A percentile compares a stretch with the other conserved stretches of the same genome.
Conservation (phyloP, 2,113 vertebrate species). For the Rhabdornis inornatus region DNA sequence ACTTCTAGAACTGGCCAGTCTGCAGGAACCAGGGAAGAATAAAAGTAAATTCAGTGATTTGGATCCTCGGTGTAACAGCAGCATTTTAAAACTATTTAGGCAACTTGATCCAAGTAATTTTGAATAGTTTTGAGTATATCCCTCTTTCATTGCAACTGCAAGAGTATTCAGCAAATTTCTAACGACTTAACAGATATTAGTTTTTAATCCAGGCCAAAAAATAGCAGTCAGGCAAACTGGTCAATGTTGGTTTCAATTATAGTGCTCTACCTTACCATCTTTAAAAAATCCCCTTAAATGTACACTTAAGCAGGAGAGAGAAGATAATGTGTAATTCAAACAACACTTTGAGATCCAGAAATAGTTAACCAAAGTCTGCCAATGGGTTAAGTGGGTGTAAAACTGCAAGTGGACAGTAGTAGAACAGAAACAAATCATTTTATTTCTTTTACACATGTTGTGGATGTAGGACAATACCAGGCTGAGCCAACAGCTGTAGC, state of each 20-base stretch:
- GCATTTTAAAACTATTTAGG: not conserved
- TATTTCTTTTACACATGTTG: not conserved
- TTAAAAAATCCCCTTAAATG: not conserved
- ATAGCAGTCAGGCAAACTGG: not conserved
- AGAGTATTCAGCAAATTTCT: not conserved
- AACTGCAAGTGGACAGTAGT: not conserved
- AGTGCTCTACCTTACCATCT: not conserved
- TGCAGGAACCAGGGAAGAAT: not conserved
- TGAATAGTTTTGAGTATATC: not conserved
- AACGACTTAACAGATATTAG: not conserved
- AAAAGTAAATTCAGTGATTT: not conserved
- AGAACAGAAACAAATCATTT: rapidly evolving
- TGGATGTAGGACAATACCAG: not conserved
- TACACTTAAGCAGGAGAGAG: not conserved
- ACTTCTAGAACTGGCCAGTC: not conserved
- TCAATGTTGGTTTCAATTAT: not conserved
- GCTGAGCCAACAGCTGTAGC: not conserved
- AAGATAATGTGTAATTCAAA: not conserved
- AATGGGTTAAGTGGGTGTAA: not conserved
- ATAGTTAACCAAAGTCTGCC: not conserved
- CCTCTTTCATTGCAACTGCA: not conserved
- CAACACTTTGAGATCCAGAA: not conserved
- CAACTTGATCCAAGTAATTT: not conserved
- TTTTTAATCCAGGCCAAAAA: not conserved
- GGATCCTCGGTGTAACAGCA: not conserved